Evolutionary conservation across 2,113 vertebrate species (phyloP).

Genomic region (Ictalurus punctatus): DNA sequence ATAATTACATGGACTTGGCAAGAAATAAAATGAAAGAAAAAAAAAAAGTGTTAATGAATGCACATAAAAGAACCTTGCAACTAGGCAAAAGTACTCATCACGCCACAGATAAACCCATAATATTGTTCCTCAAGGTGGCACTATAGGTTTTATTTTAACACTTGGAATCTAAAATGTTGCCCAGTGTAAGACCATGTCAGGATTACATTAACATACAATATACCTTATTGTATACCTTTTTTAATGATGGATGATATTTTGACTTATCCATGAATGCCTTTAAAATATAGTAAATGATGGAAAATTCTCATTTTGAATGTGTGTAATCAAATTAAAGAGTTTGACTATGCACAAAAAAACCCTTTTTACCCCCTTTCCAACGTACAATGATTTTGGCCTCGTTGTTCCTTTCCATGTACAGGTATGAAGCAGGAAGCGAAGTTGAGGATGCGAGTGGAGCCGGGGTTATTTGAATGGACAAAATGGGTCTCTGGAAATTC

Average conservation of each 20-base stretch:
- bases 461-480: slow-evolving; percentile 96
- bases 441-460: slow-evolving; percentile 89
- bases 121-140: background rate
- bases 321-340: background rate
- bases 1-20: background rate
- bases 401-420: slow-evolving; percentile 54
- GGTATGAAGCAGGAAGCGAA: slow-evolving; percentile 91
- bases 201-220: background rate
- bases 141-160: background rate
- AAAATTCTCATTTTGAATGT: background rate
- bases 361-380: background rate
- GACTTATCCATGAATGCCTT: background rate
- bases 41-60: background rate
- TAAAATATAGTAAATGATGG: background rate
- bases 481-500: slow-evolving; percentile 93
- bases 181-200: background rate
- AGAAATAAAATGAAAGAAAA: background rate
- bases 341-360: background rate
- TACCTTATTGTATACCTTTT: background rate
- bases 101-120: background rate
- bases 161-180: background rate
- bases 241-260: background rate
- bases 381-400: background rate
- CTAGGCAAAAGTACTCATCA: background rate
- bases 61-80: background rate